A percentile compares a stretch with the other conserved stretches of the same genome.
These are phyloP conservation scores for Zaprionus taronus DNA, from an alignment of 1,140 invertebrate genomes.

Conservation along the genomic window DNA sequence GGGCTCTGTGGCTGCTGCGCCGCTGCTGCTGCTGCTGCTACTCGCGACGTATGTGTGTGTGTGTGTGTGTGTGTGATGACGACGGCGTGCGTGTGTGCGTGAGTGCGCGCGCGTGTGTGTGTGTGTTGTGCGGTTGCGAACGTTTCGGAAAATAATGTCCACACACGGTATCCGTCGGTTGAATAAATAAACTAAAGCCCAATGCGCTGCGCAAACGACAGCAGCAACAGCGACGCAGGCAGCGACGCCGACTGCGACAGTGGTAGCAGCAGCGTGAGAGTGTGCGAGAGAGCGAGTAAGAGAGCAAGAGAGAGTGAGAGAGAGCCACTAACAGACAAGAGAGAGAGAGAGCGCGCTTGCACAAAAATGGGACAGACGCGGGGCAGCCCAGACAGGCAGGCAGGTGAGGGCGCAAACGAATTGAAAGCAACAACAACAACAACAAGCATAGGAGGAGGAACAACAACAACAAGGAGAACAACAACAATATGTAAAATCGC, in stretches of 20 bases:
- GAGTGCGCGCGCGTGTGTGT: constrained; percentile 16
- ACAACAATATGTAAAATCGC: constrained; percentile 7
- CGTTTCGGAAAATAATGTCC: constrained; percentile 83
- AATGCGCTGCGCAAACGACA: constrained; percentile 17
- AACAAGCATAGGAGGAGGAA: neutral
- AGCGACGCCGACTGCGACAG: neutral
- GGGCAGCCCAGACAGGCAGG: constrained; percentile 47
- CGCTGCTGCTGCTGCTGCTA: constrained; percentile 29
- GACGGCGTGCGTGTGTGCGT: constrained; percentile 11
- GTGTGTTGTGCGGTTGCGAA: constrained; percentile 65
- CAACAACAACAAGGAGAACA: neutral
- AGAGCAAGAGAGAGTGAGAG: constrained; percentile 15
- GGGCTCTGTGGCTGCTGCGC: constrained; percentile 55
- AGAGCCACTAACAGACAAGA: constrained; percentile 17
- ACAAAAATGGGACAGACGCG: neutral
- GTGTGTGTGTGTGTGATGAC: neutral
- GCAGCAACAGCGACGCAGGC: constrained; percentile 13
- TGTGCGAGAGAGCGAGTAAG: constrained; percentile 9
- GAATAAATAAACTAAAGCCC: constrained; percentile 79
- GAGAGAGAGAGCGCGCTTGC: constrained; percentile 13
- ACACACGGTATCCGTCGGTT: constrained; percentile 76
- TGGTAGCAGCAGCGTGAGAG: neutral
- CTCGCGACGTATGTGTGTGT: constrained; percentile 4
- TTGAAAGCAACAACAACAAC: neutral
- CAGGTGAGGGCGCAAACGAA: constrained; percentile 9